phyloP scores from a whole-genome alignment of 2,113 vertebrate species.

The Hassar affinis region DNA sequence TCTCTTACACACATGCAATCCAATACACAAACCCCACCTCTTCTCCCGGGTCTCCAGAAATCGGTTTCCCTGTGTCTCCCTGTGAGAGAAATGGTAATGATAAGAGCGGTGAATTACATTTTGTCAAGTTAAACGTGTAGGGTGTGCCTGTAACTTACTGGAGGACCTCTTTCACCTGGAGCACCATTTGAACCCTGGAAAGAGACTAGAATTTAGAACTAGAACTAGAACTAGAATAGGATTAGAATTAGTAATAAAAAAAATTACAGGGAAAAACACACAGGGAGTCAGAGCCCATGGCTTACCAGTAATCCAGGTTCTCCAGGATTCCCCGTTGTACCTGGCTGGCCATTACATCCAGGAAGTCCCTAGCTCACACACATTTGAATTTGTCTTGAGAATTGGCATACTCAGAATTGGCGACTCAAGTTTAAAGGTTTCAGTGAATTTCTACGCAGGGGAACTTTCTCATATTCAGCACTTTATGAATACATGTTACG shows the following conservation, averaged over 20 bases:
- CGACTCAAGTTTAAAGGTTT: background rate
- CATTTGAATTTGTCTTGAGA: too few relatives aligned
- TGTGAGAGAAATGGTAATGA: slow-evolving; percentile 30
- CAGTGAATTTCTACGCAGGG: background rate
- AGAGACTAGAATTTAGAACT: too few relatives aligned
- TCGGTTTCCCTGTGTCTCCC: slow-evolving; percentile 67
- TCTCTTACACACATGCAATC: background rate
- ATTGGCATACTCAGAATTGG: background rate
- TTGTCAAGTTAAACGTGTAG: background rate
- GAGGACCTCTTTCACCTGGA: slow-evolving; percentile 61
- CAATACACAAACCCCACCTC: slow-evolving; percentile 58
- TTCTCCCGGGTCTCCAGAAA: slow-evolving; percentile 68
- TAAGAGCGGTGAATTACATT: background rate
- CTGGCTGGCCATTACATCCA: slow-evolving; percentile 52
- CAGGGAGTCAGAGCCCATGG: background rate
- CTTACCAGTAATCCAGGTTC: slow-evolving; percentile 54
- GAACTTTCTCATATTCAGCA: background rate
- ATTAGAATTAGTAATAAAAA: too few relatives aligned
- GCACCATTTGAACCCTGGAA: slow-evolving; percentile 62
- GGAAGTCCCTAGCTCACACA: slow-evolving; percentile 58
- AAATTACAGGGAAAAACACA: slow-evolving; percentile 1
- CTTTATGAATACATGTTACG: too few relatives aligned
- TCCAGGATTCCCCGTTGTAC: slow-evolving; percentile 53
- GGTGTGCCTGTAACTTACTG: slow-evolving; percentile 58
- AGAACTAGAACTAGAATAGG: too few relatives aligned